Conservation (phyloP, 2,797 vertebrate genomes). For the Picus viridis region DNA sequence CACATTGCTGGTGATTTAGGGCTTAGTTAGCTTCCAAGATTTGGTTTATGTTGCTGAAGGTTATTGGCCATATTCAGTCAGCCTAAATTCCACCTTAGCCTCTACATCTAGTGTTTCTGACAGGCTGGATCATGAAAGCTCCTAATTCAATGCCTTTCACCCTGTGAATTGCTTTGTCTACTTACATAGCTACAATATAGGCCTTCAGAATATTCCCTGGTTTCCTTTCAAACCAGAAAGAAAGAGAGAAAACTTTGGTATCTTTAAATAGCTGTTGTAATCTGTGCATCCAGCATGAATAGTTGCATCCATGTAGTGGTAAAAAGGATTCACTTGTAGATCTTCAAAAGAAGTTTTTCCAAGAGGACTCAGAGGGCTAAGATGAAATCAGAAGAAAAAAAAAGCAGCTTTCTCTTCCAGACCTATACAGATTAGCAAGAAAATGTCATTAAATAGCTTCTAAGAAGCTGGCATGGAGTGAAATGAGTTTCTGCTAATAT, state of each 20-base stretch:
- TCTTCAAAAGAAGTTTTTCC: neutral
- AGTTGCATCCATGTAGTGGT: neutral
- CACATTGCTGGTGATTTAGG: conserved; percentile 19
- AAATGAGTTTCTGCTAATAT: neutral
- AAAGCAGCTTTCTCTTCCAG: neutral
- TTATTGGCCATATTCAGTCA: neutral
- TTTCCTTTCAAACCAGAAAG: neutral
- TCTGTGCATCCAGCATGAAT: neutral
- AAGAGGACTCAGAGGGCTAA: neutral
- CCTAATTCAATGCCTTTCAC: neutral
- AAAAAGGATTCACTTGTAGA: neutral
- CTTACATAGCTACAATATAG: neutral
- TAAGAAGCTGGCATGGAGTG: neutral
- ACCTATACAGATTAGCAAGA: neutral
- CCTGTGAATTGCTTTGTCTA: neutral
- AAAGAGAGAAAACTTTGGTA: neutral
- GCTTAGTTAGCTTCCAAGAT: conserved; percentile 19
- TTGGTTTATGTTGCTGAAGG: conserved; percentile 10
- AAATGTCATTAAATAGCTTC: neutral
- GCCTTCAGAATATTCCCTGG: neutral
- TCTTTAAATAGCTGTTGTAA: neutral
- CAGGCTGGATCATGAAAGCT: neutral
- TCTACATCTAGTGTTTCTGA: neutral
- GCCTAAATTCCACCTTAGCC: neutral
- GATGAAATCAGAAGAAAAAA: neutral